Evolutionary conservation across 2,113 vertebrate species (phyloP).

Genomic region (Takifugu bimaculatus): DNA sequence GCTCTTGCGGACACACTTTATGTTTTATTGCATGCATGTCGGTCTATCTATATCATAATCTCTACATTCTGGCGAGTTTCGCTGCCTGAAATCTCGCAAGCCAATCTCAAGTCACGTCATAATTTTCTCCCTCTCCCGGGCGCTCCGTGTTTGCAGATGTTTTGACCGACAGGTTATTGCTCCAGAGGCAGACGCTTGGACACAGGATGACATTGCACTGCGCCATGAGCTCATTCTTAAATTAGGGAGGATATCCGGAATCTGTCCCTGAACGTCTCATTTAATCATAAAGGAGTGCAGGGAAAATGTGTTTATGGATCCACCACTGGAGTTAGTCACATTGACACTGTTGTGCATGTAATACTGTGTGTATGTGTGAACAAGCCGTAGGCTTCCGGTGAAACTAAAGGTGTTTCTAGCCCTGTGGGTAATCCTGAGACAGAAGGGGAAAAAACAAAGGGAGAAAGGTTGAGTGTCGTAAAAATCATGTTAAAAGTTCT

Average conservation of each 20-base stretch:
- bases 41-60: conserved; percentile 40
- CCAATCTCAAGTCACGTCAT: conserved; percentile 28
- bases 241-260: conserved; percentile 75
- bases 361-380: not conserved
- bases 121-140: conserved; percentile 25
- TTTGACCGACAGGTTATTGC: conserved; percentile 69
- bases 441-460: conserved; percentile 30
- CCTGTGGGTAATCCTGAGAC: conserved; percentile 23
- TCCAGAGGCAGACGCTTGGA: conserved; percentile 66
- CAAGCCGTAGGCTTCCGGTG: conserved; percentile 8
- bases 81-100: no score
- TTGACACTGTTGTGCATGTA: not conserved
- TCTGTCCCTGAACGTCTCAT: conserved; percentile 62
- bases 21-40: not conserved
- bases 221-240: conserved; percentile 71
- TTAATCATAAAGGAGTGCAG: conserved; percentile 65
- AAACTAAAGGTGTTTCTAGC: conserved; percentile 12
- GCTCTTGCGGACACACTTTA: not conserved
- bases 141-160: conserved; percentile 64
- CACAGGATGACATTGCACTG: conserved; percentile 55
- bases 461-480: conserved; percentile 37
- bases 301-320: conserved; percentile 54
- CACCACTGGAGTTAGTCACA: conserved; percentile 34
- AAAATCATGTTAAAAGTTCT: conserved; percentile 42
- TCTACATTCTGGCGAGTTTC: conserved; percentile 26